These are phyloP conservation scores for Tridacna gigas DNA, from an alignment of 2,888 invertebrate genomes.

Conservation along the genomic window DNA sequence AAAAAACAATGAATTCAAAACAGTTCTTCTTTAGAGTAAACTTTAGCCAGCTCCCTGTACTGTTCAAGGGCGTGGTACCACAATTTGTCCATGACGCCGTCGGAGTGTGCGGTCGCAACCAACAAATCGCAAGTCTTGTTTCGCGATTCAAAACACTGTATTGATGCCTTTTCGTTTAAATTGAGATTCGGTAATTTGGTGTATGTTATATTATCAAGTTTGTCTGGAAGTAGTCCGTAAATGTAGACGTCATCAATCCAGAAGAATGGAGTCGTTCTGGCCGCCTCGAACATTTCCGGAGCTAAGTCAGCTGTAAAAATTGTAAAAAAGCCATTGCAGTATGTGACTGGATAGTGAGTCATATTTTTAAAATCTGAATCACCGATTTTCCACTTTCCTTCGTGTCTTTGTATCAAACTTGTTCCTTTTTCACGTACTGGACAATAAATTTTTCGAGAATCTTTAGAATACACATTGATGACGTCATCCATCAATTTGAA, in stretches of 20 bases:
- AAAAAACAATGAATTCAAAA: background rate
- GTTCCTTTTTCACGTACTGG: slow-evolving; percentile 70
- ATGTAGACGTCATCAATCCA: slow-evolving; percentile 84
- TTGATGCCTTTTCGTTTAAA: slow-evolving; percentile 87
- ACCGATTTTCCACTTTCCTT: slow-evolving; percentile 75
- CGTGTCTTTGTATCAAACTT: slow-evolving; percentile 69
- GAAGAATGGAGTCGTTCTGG: slow-evolving; percentile 81
- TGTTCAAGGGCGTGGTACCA: slow-evolving; percentile 69
- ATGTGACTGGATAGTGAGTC: slow-evolving; percentile 77
- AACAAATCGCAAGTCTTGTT: slow-evolving; percentile 64
- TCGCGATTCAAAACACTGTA: slow-evolving; percentile 65
- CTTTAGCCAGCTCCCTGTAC: slow-evolving; percentile 55
- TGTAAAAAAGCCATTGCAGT: slow-evolving; percentile 82
- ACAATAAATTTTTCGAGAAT: slow-evolving; percentile 70
- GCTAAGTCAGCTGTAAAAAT: slow-evolving; percentile 77
- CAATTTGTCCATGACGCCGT: slow-evolving; percentile 68
- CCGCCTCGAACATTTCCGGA: slow-evolving; percentile 74
- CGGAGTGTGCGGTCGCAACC: slow-evolving; percentile 64
- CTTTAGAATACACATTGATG: slow-evolving; percentile 64
- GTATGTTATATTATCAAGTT: slow-evolving; percentile 72
- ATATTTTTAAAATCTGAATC: slow-evolving; percentile 74
- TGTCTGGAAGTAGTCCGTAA: slow-evolving; percentile 79
- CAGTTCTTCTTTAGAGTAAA: slow-evolving; percentile 44
- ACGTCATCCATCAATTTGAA: slow-evolving; percentile 70
- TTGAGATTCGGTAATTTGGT: slow-evolving; percentile 92